Base-by-base conservation (phyloP, 2,797 vertebrate species). In the Microctenopoma steveboyesi region DNA sequence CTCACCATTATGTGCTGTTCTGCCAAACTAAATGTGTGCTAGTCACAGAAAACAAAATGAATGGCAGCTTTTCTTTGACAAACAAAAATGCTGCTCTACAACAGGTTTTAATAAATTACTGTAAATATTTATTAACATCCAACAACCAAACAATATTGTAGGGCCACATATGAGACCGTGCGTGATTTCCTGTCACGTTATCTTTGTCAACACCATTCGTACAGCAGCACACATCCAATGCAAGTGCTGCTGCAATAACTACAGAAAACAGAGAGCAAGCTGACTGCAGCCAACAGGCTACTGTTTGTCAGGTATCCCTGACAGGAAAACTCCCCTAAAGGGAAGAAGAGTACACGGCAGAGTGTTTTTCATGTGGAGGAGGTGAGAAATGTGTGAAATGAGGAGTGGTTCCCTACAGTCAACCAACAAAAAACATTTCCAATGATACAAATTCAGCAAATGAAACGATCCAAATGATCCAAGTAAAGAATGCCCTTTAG, bases 1-100 rank as follows among this genome's bases (percentile, higher is more conserved):
- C 39, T 52, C 18, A 43, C 27, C 3, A 54, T 72, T 28, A 65
- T 40, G 39, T 49, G 22, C 51, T 25, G 25, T 33, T 50, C n/a
- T 57, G 53, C 57, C 9, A 15, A 14, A 25, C 45, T 28, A 18
- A 49, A 74, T n/a, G 18, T 59, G 4, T 14, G 9, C 15, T 22
- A 0, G 39, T 63, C 9, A 28, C 16, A 11, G 13, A 42, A 40
- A 50, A 16, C 9, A 25, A 62, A 51, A 6, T 33, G 30, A 28
- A 27, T 2, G 3, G 1, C 4, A 48, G 4, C 25, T 30, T 46
- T 57, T 35, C 6, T 59, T 58, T 18, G 18, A 16, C 42, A 46
- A 12, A 46, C 15, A 56, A 46, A 22, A 68, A 46, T 15, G 1
- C 18, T n/a, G 56, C 49, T 42, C 11, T 55, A 28, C 68, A 46